Conservation (phyloP, 2,797 vertebrate genomes). For the Agapornis canus region DNA sequence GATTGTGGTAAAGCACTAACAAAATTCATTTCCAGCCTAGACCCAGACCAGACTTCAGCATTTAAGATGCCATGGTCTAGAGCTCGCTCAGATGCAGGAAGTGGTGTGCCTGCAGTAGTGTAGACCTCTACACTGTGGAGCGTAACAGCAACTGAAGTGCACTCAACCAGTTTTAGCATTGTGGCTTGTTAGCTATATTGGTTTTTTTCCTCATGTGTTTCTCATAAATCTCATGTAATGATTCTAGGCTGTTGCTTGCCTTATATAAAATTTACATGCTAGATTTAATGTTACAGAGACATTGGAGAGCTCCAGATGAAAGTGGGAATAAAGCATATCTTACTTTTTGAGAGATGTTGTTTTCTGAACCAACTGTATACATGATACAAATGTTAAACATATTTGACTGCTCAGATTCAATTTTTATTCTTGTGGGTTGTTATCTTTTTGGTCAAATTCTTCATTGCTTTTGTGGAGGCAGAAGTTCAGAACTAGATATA, state of each 20-base stretch:
- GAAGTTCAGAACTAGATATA: not conserved
- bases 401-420: not conserved
- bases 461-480: not conserved
- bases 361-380: not conserved
- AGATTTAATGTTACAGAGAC: not conserved
- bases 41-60: not conserved
- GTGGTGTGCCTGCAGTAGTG: fast-evolving
- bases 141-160: not conserved
- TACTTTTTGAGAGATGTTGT: not conserved
- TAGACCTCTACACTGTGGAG: not conserved
- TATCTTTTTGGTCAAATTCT: not conserved
- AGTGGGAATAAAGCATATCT: not conserved
- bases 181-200: not conserved
- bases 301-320: not conserved
- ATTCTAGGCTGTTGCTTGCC: not conserved
- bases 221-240: not conserved
- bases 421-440: not conserved
- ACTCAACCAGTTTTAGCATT: not conserved
- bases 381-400: not conserved
- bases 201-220: not conserved
- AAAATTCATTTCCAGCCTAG: not conserved
- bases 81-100: not conserved
- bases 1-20: not conserved
- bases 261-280: not conserved
- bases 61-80: not conserved